Conservation (phyloP, 30 jellyfish, hydroid and myxozoan species). For the Aurelia aurita complex sp. Pacific region DNA sequence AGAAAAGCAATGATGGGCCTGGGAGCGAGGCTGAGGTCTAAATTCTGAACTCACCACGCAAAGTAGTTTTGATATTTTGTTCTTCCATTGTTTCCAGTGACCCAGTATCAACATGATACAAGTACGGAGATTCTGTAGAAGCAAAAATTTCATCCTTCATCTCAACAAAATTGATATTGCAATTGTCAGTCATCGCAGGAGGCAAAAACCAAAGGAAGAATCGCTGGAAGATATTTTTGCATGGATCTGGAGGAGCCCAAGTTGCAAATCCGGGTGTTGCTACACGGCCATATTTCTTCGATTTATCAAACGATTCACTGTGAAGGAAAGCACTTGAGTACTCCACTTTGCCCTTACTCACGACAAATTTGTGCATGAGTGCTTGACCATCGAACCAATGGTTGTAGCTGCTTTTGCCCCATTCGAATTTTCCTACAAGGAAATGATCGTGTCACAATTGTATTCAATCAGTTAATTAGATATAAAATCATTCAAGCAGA, state of each 20-base stretch:
- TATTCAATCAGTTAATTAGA: no score
- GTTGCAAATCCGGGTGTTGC: conserved; percentile 15
- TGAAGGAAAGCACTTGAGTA: background rate
- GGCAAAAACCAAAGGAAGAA: conserved; percentile 13
- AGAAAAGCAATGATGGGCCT: no score
- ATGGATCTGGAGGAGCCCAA: conserved; percentile 67
- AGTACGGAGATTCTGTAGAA: conserved; percentile 17
- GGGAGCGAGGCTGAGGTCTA: no score
- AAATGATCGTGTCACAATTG: no score
- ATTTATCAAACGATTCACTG: background rate
- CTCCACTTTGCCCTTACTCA: conserved; percentile 51
- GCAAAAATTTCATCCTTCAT: conserved; percentile 36
- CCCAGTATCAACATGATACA: no score
- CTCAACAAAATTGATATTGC: conserved; percentile 38
- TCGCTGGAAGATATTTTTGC: conserved; percentile 54
- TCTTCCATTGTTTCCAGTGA: no score
- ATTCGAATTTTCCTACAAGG: conserved; percentile 50
- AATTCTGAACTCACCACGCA: no score
- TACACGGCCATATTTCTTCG: background rate
- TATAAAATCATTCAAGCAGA: no score
- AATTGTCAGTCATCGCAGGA: conserved; percentile 19
- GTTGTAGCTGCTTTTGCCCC: conserved; percentile 62
- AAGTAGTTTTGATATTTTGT: no score
- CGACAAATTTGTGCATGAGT: conserved; percentile 45
- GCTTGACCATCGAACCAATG: conserved; percentile 87